These are phyloP conservation scores for Poecilia gillii DNA, from an alignment of 2,797 vertebrate species.

Conservation along the genomic window DNA sequence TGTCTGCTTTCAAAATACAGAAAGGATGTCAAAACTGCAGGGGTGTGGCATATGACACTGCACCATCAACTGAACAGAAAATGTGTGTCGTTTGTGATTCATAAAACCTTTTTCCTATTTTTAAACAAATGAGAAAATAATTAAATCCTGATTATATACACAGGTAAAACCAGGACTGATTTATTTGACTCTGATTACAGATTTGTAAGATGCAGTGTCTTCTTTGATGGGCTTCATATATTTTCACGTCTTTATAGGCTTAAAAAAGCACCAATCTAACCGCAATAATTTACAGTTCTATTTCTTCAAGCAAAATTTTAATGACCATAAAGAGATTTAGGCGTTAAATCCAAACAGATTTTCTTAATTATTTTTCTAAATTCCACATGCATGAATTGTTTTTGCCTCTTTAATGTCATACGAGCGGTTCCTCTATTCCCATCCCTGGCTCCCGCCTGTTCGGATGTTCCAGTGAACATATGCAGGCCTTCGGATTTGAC, in stretches of 20 bases:
- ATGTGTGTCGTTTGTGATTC: neutral
- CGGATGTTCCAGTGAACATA: slow-evolving; percentile 74
- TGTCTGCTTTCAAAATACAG: neutral
- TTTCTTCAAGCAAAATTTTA: neutral
- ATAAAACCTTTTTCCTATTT: neutral
- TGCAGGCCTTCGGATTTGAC: slow-evolving; percentile 75
- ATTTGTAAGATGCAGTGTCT: neutral
- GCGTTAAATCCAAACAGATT: neutral
- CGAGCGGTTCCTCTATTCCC: slow-evolving; percentile 25
- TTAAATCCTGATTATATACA: neutral
- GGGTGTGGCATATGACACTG: neutral
- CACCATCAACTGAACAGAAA: neutral
- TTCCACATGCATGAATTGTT: slow-evolving; percentile 33
- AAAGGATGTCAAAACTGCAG: neutral
- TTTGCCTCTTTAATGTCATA: slow-evolving; percentile 58
- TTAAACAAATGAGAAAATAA: neutral
- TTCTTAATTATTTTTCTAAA: slow-evolving; percentile 13
- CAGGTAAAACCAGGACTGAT: neutral
- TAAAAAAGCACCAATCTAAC: slow-evolving; percentile 8
- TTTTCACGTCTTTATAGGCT: neutral
- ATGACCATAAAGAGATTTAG: neutral
- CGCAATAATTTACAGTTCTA: slow-evolving; percentile 18
- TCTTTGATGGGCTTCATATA: neutral
- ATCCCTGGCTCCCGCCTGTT: slow-evolving; percentile 43
- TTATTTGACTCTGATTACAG: neutral